Evolutionary conservation across 2,797 vertebrate genomes (phyloP), one percentile per base, ranked within the genome.

Genomic region (Atherinosoma microstoma): DNA sequence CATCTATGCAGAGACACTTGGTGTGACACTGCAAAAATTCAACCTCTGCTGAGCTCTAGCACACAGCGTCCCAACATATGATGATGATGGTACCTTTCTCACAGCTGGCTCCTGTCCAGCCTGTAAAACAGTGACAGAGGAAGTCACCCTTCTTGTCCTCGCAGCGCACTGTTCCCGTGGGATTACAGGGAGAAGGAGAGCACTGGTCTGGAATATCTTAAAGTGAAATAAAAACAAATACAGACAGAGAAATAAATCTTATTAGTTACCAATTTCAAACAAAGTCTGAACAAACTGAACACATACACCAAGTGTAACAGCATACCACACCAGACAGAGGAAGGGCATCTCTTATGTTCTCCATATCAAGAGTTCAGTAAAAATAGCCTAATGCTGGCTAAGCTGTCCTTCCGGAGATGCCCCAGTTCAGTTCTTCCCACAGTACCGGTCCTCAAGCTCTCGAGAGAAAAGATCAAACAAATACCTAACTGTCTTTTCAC

Each of bases 191-290:
- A 58, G 95, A 93, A 0, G 98, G 96, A 49, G 96, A 97, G 86
- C 98, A 99, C 87, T 99, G 98, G 91, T 99, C 94, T 70, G 97
- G 97, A 86, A 99, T 95, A 90, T 97, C 98, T 99, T 88, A 2
- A 45, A 61, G 36, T 20, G 49, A 65, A 18, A 45, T 29, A 66
- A 58, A 75, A 51, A 78, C 16, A 73, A 24, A 81, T 5, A 73
- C n/a, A 82, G n/a, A 66, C 1, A 69, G 22, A 73, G 34, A 64
- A 51, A 66, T 6, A 29, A 35, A n/a, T 27, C 57, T 66, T 38
- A 83, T 64, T 36, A 6, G 45, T 18, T 60, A 57, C 18, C 62
- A 20, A 38, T 77, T 67, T 53, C 15, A 77, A 78, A 66, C 4
- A 10, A 8, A 60, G 38, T 85, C 38, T 60, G 54, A 15, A 22